Evolutionary conservation across 35 echinoderm and acorn worm genomes (phyloP), one percentile per base, ranked within the genome.

Genomic region (Eucidaris tribuloides): DNA sequence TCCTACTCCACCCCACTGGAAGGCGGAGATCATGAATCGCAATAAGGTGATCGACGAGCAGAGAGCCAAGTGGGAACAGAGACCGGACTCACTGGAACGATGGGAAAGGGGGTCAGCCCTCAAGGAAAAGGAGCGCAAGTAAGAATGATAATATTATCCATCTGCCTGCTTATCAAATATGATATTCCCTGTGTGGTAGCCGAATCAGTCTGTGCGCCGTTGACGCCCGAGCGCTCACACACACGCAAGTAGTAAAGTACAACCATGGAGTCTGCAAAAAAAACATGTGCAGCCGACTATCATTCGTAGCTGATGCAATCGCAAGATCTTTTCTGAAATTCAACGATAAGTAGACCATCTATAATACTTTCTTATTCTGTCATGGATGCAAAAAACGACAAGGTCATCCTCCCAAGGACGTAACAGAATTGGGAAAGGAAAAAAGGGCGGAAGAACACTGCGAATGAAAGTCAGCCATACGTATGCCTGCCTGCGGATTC

Each of bases 1-100:
- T 45, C 37, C 49, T 15, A 96, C 93, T 22, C 93, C 93, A 58
- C 94, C 91, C 32, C 90, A 97, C 66, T 97, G 94, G 94, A 82
- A 66, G 7, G 82, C 78, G 29, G 94, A 97, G 82, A 68, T 84
- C 22, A 60, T 34, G 84, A 91, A 74, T 37, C 66, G 40, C 63
- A 83, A 74, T 2, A n/a, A 20, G 83, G 83, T 18, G 33, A 65
- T 4, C 4, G 72, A 74, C n/a, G 34, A 78, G 45, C 72, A 78
- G 59, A n/a, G 58, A 18, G 22, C 59, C 59, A 25, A 59, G 27
- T 14, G 57, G 57, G 59, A 54, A 76, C 7, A 61, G 17, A 82
- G 81, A 20, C 81, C 57, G 39, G 77, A 42, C 18, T 32, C 65
- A 30, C 39, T 61, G 25, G 91, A 68, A 42, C 82, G 78, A 18